phyloP scores from a whole-genome alignment of 2,888 invertebrate genomes.

The Allacma fusca region DNA sequence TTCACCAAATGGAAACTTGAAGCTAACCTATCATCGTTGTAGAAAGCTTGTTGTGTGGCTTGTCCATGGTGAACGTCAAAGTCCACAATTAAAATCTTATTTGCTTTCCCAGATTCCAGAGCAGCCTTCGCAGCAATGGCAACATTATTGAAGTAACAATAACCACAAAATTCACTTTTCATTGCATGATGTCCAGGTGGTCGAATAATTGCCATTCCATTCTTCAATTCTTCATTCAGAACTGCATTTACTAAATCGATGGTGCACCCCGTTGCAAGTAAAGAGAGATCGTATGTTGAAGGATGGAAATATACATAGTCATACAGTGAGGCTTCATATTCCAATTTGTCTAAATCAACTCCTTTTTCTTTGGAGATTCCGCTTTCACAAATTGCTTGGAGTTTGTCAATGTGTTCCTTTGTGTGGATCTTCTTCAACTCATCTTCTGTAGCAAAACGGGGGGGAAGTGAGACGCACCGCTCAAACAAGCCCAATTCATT shows the following conservation, averaged over 20 bases:
- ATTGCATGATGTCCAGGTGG: constrained; percentile 74
- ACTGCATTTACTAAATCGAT: constrained; percentile 80
- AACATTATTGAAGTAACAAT: constrained; percentile 93
- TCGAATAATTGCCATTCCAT: constrained; percentile 64
- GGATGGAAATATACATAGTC: constrained; percentile 86
- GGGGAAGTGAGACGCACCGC: constrained; percentile 71
- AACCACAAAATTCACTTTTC: constrained; percentile 81
- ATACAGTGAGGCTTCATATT: constrained; percentile 71
- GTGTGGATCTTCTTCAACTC: constrained; percentile 76
- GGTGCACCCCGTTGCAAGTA: constrained; percentile 80
- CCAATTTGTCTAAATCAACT: constrained; percentile 70
- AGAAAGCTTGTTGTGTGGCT: constrained; percentile 89
- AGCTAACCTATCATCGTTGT: constrained; percentile 83
- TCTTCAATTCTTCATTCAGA: constrained; percentile 65
- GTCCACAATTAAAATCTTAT: constrained; percentile 85
- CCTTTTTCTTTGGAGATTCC: background rate
- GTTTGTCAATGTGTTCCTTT: constrained; percentile 72
- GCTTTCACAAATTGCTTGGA: constrained; percentile 66
- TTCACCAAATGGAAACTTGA: too few relatives aligned
- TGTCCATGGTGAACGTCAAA: constrained; percentile 98
- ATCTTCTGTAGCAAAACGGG: constrained; percentile 73
- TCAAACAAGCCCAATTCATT: constrained; percentile 73
- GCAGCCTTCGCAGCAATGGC: constrained; percentile 84
- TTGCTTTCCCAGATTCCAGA: constrained; percentile 68
- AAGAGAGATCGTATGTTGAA: constrained; percentile 79